Base-by-base conservation (phyloP, 2,888 invertebrate species). In the Sesia bembeciformis region DNA sequence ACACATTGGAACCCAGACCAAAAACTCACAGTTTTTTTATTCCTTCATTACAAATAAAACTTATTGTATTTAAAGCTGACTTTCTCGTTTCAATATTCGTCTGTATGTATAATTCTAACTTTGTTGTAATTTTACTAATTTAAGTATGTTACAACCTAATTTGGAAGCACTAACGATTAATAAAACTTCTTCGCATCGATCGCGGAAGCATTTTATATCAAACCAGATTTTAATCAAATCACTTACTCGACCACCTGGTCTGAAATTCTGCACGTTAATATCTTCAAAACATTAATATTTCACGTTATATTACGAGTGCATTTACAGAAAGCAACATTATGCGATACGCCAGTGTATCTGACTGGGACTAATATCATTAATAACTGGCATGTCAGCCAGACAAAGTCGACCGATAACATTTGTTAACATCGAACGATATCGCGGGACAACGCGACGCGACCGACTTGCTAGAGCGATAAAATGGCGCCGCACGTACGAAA, bases 371-470 rank as follows among this genome's bases (percentile, higher is more conserved):
- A 68, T 67, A 67, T 73, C 74, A 72, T 80, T 77, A 76, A 77
- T 76, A 79, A 76, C 69, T 62, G 60, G 61, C 67, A 66, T 69
- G 78, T 74, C 75, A 72, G 64, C 68, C 52, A 57, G 58, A 57
- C 50, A 61, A 60, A 56, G 56, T 58, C 58, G 64, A 60, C 63
- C 70, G 72, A 74, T 76, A 78, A 75, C 80, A 79, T 78, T 78
- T 72, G 78, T 76, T 79, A 72, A 72, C 76, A 77, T 66, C 65
- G 66, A 43, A 60, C 62, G 67, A 69, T 72, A 70, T 58, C 54
- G 62, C 57, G 59, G 53, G 63, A 65, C 67, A 68, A 65, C 62
- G 59, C 67, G 68, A 65, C 62, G 59, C 60, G 58, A 57, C 43
- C 41, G 56, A 50, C 50, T 23, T 63, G 60, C 59, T 50, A 51